These are phyloP conservation scores for Panopea generosa DNA, from an alignment of 2,888 invertebrate species.

Conservation along the genomic window DNA sequence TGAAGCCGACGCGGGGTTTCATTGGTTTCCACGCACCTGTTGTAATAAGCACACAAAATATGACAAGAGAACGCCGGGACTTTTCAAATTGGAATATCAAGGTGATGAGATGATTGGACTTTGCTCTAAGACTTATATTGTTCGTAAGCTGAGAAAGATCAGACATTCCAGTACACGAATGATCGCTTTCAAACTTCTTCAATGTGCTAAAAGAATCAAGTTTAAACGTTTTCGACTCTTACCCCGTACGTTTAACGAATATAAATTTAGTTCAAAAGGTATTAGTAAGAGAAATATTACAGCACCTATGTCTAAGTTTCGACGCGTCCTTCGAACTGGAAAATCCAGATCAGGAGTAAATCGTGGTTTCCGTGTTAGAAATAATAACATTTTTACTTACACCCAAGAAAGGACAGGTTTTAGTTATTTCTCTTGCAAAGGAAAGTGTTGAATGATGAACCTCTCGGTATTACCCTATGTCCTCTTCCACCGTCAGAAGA, in stretches of 20 bases:
- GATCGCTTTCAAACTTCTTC: too few relatives aligned
- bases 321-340: constrained; percentile 14
- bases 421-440: constrained; percentile 45
- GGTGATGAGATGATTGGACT: constrained; percentile 6
- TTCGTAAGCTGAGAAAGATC: too few relatives aligned
- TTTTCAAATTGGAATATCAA: constrained; percentile 17
- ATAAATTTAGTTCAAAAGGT: constrained; percentile 39
- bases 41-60: constrained; percentile 42
- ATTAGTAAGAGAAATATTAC: constrained; percentile 16
- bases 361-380: constrained; percentile 37
- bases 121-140: constrained; percentile 7
- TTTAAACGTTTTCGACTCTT: too few relatives aligned
- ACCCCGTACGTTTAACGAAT: too few relatives aligned
- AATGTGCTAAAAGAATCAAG: neutral
- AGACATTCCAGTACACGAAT: too few relatives aligned
- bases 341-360: constrained; percentile 20
- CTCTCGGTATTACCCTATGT: constrained; percentile 44
- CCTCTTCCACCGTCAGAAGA: constrained; percentile 24
- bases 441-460: constrained; percentile 35
- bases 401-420: constrained; percentile 39
- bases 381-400: constrained; percentile 32
- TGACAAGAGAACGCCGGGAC: constrained; percentile 10
- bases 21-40: constrained; percentile 55
- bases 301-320: constrained; percentile 25
- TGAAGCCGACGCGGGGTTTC: constrained; percentile 39